Base-by-base conservation (phyloP, 2,797 vertebrate species). In the Pseudotriccus pelzelni region DNA sequence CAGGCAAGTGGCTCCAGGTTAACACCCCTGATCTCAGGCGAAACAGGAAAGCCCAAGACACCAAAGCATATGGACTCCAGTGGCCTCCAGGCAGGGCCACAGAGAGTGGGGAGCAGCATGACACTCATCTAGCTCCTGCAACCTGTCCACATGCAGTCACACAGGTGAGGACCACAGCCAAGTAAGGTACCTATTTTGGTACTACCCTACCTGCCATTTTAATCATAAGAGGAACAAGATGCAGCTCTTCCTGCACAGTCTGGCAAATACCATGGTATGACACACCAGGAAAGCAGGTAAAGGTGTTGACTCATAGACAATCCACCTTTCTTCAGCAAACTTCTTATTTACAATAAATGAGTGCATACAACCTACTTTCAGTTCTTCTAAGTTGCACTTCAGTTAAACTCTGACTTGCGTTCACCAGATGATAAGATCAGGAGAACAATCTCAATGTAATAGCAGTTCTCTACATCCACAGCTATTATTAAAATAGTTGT, bases 31-130 rank as follows among this genome's bases (percentile, higher is more conserved):
- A 32, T 22, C 25, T 82, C 50, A 37, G 16, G 37, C 1, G 1
- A 69, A 49, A 43, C 41, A 44, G 63, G 24, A 46, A 25, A 34
- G 32, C 63, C 32, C 6, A 7, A 66, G 23, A 25, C 10, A 16
- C 16, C 0, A 2, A n/a, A 68, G 30, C 17, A 37, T 18, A 34
- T 0, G 2, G 28, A 41, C 10, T 10, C 14, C 3, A 5, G 39
- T 32, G 78, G 49, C 44, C 22, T 23, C 6, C 25, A 36, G 14
- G 46, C 28, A 18, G 49, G 2, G 21, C 58, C 36, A 49, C 64
- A 49, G 39, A 28, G 34, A 32, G n/a, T 1, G 0, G 30, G 37
- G 32, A 53, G 23, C 30, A 23, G 27, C 0, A 0, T 28, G 64
- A 27, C 21, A 3, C 19, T 15, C 6, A 3, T 16, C 25, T 2